Evolutionary conservation across 2,113 vertebrate species (phyloP), one percentile per base, ranked within the genome.

Genomic region (Macrotus californicus): DNA sequence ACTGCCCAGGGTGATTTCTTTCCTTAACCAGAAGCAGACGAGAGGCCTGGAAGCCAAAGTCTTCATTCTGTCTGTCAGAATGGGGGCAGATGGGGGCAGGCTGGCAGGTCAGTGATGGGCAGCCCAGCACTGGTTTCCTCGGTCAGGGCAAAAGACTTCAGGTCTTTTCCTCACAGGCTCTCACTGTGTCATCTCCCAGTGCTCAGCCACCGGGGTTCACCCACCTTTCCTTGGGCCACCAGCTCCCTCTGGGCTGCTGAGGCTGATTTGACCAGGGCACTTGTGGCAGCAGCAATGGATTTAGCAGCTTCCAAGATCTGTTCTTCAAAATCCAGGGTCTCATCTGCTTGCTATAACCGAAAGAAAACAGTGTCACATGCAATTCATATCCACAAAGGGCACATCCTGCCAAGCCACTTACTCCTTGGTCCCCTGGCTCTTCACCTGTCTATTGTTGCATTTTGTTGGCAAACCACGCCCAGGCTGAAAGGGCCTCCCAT

Each of bases 281-380:
- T 99, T 50, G 99, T 99, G 67, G 99, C 99, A 43, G 99, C 99
- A 67, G 99, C 99, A 89, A 99, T 99, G 97, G 99, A 99, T 88
- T 99, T 99, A 50, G 99, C 99, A 46, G 99, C 99, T 98, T 99
- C 99, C 90, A 99, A 98, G 96, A 99, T 99, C 98, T 99, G 99
- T 97, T 99, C 99, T 98, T 99, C 99, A 93, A 99, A 99, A 98
- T 99, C 99, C 98, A 99, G 98, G 4, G 99, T 99, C 98, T 99
- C 99, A 82, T 99, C 99, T 21, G 99, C 99, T 98, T 99, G 99
- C 99, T 99, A 98, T 82, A 98, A 98, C 50, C 91, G 98, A 98
- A 98, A 98, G 89, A 97, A 97, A 96, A 98, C 34, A 93, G 50
- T 0, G 52, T 98, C 92, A 98, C 16, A 54, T 11, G 59, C 87